Percentiles rank a stretch among this genome's conserved stretches.
Conservation (phyloP, 2,797 vertebrate genomes). For the Cetoscarus ocellatus region DNA sequence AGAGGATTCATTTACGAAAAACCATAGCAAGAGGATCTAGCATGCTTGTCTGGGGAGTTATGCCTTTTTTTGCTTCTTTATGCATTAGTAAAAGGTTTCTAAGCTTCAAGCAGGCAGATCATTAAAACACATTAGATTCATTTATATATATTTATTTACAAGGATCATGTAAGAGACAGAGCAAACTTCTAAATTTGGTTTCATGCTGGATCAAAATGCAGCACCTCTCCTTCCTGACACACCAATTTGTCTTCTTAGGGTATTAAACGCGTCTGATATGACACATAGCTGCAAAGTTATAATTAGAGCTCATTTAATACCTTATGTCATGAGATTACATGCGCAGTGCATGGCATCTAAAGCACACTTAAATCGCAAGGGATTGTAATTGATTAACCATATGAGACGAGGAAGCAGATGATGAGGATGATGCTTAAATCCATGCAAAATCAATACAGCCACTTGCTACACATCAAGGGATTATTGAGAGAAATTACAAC, state of each 20-base stretch:
- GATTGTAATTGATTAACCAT: conserved; percentile 79
- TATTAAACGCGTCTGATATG: conserved; percentile 65
- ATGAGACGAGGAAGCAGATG: conserved; percentile 71
- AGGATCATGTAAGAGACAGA: conserved; percentile 31
- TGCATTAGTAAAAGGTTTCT: conserved; percentile 41
- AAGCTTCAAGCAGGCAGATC: conserved; percentile 30
- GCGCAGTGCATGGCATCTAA: conserved; percentile 62
- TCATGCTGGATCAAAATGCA: conserved; percentile 32
- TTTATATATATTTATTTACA: conserved; percentile 49
- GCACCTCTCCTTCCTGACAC: conserved; percentile 43
- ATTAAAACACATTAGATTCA: conserved; percentile 54
- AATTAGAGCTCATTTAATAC: conserved; percentile 79
- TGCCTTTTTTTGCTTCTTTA: conserved; percentile 15
- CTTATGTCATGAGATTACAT: conserved; percentile 76
- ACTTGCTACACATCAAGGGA: conserved; percentile 75
- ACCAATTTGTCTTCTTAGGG: conserved; percentile 64
- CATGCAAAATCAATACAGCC: conserved; percentile 76
- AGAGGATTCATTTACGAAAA: conserved; percentile 80
- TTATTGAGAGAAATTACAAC: conserved; percentile 76
- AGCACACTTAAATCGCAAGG: conserved; percentile 65
- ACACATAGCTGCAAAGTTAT: conserved; percentile 74
- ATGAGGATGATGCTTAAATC: conserved; percentile 76
- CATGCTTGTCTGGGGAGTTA: conserved; percentile 56
- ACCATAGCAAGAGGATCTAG: conserved; percentile 68
- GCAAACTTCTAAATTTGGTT: conserved; percentile 34